Conservation (phyloP, 2,797 vertebrate genomes). For the Denticeps clupeoides region DNA sequence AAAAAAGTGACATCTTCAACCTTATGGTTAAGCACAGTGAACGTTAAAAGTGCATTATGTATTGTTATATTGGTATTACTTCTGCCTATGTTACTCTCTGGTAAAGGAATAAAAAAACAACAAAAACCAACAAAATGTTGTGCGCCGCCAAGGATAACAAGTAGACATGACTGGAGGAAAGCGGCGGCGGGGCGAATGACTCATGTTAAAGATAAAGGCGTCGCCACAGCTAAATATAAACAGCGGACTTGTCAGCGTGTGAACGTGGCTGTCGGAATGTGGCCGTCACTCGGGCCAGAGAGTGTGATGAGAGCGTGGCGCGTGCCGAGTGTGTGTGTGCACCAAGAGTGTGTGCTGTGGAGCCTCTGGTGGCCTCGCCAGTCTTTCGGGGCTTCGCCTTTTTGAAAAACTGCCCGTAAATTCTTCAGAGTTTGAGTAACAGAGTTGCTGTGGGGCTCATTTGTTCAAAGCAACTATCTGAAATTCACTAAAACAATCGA, state of each 20-base stretch:
- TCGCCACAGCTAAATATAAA: constrained; percentile 16
- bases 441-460: too few species aligned
- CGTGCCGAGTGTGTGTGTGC: constrained; percentile 27
- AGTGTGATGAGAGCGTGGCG: constrained; percentile 9
- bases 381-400: constrained; percentile 26
- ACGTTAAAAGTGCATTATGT: too few species aligned
- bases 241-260: constrained; percentile 13
- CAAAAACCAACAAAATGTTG: too few species aligned
- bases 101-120: background rate
- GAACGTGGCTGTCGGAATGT: constrained; percentile 18
- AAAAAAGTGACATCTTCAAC: too few species aligned
- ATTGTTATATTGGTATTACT: background rate
- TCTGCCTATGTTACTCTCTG: background rate
- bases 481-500: constrained; percentile 21
- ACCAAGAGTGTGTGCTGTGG: constrained; percentile 16
- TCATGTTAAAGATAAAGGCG: constrained; percentile 10
- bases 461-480: constrained; percentile 31
- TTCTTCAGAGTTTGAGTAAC: constrained; percentile 42
- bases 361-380: constrained; percentile 23
- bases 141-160: constrained; percentile 5
- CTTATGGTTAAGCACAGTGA: too few species aligned
- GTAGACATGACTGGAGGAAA: background rate
- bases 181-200: background rate
- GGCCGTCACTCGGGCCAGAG: constrained; percentile 14
- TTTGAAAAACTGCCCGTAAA: constrained; percentile 36